phyloP scores from a whole-genome alignment of 2,113 vertebrate species.

The Podocnemis expansa region DNA sequence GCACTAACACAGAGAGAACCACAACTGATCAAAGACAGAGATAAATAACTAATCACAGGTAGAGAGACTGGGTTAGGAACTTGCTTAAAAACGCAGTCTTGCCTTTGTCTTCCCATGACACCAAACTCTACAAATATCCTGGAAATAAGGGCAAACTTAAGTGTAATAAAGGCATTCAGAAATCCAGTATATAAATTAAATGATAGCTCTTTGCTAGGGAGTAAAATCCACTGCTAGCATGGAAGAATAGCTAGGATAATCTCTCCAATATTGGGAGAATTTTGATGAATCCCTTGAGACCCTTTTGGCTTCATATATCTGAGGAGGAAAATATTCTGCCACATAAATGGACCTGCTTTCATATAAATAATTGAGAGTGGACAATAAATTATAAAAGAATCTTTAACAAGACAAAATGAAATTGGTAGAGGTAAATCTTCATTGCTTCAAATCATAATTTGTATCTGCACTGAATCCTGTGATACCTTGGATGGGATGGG shows the following conservation, averaged over 20 bases:
- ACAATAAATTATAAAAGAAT: background rate
- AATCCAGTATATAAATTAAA: background rate
- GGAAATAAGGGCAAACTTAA: rapidly evolving
- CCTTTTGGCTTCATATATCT: background rate
- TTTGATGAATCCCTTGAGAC: background rate
- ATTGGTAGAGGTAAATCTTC: conserved; percentile 28
- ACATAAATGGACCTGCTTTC: background rate
- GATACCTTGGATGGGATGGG: background rate
- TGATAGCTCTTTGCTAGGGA: background rate
- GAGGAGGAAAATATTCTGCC: conserved; percentile 18
- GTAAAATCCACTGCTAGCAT: background rate
- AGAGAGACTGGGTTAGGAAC: background rate
- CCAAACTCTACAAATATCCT: background rate
- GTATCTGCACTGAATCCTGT: background rate
- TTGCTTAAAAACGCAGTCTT: background rate
- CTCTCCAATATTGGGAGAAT: background rate
- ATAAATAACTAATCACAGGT: background rate
- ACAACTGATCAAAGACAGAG: background rate
- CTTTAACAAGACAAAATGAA: background rate
- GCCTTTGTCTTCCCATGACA: background rate
- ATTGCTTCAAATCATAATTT: background rate
- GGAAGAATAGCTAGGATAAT: background rate
- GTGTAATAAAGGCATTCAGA: background rate
- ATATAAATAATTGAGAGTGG: conserved; percentile 1
- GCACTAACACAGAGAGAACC: background rate